Evolutionary conservation across 37 sponge, comb jelly and placozoan species (phyloP), one percentile per base, ranked within the genome.

Genomic region (Spongilla lacustris): DNA sequence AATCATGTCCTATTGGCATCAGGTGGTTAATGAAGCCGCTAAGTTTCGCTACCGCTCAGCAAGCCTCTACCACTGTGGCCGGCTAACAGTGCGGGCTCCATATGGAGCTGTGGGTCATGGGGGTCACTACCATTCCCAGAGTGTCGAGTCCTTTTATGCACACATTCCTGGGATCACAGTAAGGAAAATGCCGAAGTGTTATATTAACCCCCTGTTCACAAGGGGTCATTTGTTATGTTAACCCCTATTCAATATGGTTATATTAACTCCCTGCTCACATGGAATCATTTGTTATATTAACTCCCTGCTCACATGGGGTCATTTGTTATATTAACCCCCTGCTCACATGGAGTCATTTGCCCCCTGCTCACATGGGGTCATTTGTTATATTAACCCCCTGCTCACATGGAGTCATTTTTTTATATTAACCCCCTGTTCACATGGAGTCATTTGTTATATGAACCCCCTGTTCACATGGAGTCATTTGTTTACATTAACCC

Each of bases 31-130:
- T 85, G 99, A 98, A 50, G 97, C 96, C 23, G 82, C 97, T 32
- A 98, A 98, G 85, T 98, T 77, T 86, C 93, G 99, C 11, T 98
- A 98, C 80, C 84, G 99, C 0, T 95, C 97, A 71, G 99, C 95
- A 21, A 88, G 91, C 69, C 80, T 73, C 72, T 96, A 87, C 76
- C 86, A 96, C 90, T 98, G 99, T 82, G 99, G 99, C 9, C 34
- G 82, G 3, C 83, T 98, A 37, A 97, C 97, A 38, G 92, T 98
- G 14, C 88, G 99, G 9, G 93, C 91, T 10, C 96, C 99, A 3
- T 98, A 95, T 81, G 99, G 99, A 34, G 99, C 99, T 2, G 99
- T 98, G 26, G 99, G 99, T 4, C 99, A 98, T 77, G 97, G 99
- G 0, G 99, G 89, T 5, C 92, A 87, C 82, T 98, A 98, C 79